Base-by-base conservation (phyloP, 1,140 invertebrate species). In the Euschistus heros region DNA sequence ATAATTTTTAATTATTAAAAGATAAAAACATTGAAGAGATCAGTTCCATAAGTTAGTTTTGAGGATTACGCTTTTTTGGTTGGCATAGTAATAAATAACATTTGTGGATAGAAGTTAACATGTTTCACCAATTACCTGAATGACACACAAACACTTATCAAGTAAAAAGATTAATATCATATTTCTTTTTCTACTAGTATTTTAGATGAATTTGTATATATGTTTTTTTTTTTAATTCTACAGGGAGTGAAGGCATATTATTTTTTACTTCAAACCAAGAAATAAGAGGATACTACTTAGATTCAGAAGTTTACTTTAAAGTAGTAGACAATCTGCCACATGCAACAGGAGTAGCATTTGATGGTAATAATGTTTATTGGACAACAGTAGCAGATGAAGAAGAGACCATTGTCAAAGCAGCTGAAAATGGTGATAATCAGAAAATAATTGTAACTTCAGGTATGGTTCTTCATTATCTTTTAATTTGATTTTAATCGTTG, bases 341-440 rank as follows among this genome's bases (percentile, higher is more conserved):
- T 72, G 83, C 82, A 1, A 80, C 86, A 14, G 86, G 84, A 0
- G 81, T 92, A 0, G 76, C 82, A 7, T 82, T 79, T 66, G 86
- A 91, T 70, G 82, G 82, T 0, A 73, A 73, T 0, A 75, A 82
- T 66, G 71, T 89, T n/a, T 91, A 88, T 69, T 91, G 88, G 88
- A 84, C 86, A 1, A 83, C 88, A 67, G 80, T 85, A 14, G 75
- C 81, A 1, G 70, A 81, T 22, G 82, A 83, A 10, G 79, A 82
- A 5, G 86, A 89, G 71, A 78, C 81, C 20, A 86, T 91, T 62
- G 77, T 83, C 46, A 78, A 80, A 68, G 76, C 81, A 8, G 71
- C 75, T 33, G 72, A 82, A 5, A 78, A 84, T 72, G 84, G 84
- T 7, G 72, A 75, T 8, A 66, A 79, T 7, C 75, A 76, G 63